Evolutionary conservation across 2,888 invertebrate species (phyloP).

Genomic region (Girardia tigrina): DNA sequence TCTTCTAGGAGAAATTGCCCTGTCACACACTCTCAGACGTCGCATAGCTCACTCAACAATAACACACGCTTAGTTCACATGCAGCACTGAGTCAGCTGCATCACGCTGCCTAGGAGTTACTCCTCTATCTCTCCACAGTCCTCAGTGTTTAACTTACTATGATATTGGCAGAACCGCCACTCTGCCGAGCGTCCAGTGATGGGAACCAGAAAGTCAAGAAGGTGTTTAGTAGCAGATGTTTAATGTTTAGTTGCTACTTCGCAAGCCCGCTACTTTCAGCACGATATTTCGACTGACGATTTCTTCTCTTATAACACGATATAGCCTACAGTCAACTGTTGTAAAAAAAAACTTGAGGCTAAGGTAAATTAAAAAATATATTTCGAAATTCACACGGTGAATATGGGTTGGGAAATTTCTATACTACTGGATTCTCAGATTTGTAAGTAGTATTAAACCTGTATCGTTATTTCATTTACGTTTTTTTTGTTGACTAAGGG

Average conservation of each 20-base stretch:
- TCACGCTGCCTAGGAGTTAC: conserved; percentile 13
- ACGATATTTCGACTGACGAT: conserved; percentile 17
- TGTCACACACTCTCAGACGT: conserved; percentile 23
- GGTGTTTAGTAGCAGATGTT: conserved; percentile 17
- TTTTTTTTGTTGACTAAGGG: conserved; percentile 17
- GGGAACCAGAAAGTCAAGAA: conserved; percentile 23
- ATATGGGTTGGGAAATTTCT: conserved; percentile 18
- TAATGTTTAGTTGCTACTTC: conserved; percentile 13
- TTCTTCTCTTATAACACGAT: background rate
- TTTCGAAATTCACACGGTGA: background rate
- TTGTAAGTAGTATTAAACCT: conserved; percentile 23
- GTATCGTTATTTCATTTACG: conserved; percentile 23
- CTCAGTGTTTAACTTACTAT: background rate
- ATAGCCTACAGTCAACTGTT: conserved; percentile 23
- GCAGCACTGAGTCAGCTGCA: conserved; percentile 7
- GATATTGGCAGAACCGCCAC: conserved; percentile 23
- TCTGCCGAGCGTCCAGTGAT: conserved; percentile 23
- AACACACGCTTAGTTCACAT: conserved; percentile 17
- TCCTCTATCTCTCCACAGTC: background rate
- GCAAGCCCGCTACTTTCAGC: background rate
- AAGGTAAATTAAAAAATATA: conserved; percentile 23
- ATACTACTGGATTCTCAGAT: conserved; percentile 23
- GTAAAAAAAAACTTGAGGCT: conserved; percentile 18
- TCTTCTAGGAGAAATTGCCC: no score
- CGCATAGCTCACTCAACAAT: conserved; percentile 17